A percentile compares a stretch with the other conserved stretches of the same genome.
Conservation (phyloP, 2,888 invertebrate genomes). For the Zootermopsis nevadensis region DNA sequence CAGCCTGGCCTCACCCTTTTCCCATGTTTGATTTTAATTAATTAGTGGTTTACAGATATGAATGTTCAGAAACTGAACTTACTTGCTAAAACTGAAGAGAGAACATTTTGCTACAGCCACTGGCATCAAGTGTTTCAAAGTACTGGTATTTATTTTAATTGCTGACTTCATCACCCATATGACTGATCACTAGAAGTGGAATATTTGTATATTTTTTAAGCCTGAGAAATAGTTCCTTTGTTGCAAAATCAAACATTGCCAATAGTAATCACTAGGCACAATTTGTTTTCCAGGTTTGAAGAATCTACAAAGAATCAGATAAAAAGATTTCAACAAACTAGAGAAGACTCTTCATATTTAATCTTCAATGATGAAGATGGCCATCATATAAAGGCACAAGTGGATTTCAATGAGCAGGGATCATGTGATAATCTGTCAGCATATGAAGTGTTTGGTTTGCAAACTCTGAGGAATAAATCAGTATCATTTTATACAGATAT, state of each 20-base stretch:
- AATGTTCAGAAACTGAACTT: too few relatives aligned
- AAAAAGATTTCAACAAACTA: neutral
- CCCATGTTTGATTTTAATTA: too few relatives aligned
- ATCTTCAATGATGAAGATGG: neutral
- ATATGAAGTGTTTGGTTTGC: neutral
- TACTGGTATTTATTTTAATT: too few relatives aligned
- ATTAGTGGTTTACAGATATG: too few relatives aligned
- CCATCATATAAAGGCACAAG: neutral
- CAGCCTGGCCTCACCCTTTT: too few relatives aligned
- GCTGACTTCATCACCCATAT: too few relatives aligned
- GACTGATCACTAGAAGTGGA: too few relatives aligned
- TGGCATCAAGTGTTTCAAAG: too few relatives aligned
- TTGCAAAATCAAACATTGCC: neutral
- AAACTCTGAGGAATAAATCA: neutral
- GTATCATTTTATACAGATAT: neutral
- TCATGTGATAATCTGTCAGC: neutral
- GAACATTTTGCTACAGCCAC: too few relatives aligned
- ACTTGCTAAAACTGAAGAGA: too few relatives aligned
- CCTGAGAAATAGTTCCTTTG: neutral
- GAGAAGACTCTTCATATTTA: neutral
- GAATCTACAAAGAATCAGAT: neutral
- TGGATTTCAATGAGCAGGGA: neutral
- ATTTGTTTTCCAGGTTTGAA: slow-evolving; percentile 15
- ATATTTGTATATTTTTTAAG: neutral
- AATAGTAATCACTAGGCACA: slow-evolving; percentile 13